Evolutionary conservation across 2,888 invertebrate species (phyloP), one percentile per base, ranked within the genome.

Genomic region (Parnassius mnemosyne): DNA sequence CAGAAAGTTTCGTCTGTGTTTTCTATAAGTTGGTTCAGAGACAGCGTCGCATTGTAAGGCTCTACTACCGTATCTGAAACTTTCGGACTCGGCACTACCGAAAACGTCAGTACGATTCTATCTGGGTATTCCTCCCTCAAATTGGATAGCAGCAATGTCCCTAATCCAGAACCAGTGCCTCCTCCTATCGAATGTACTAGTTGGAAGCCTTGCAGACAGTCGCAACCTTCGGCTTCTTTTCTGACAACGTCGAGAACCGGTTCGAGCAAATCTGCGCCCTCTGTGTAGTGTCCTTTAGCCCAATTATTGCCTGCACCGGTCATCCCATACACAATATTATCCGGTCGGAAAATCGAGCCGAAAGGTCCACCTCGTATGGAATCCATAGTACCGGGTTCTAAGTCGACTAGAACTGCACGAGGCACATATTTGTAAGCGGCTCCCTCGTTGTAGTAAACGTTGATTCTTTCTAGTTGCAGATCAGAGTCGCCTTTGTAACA

Each of bases 391-490:
- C 85, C 76, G 0, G 89, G 87, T 66, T 89, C 87, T 0, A 89
- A 78, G 67, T 89, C 89, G 0, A 86, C 85, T 2, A 89, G 69
- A 3, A 88, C 76, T 0, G 88, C 84, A 53, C 89, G 78, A 2
- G 89, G 89, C 0, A 89, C 89, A 67, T 76, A 89, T 68, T 85
- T 86, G 34, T 77, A 68, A 12, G 74, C 76, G 10, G 84, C 72
- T 0, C 93, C 95, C 77, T 95, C 95, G 76, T 95, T 95, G 89
- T 94, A 96, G 78, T 95, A 96, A 3, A 96, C 95, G 76, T 94
- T 94, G 74, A 96, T 94, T 63, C 95, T 89, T 83, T 96, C 95
- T 52, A 95, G 80, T 78, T 96, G 95, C 2, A 95, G 88, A 67
- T 95, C 94, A 1, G 93, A 93, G 77, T 95, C 94, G 5, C 95